Percentiles rank a stretch among this genome's conserved stretches.
phyloP scores from a whole-genome alignment of 2,113 vertebrate genomes.

The Sceloporus tristichus region DNA sequence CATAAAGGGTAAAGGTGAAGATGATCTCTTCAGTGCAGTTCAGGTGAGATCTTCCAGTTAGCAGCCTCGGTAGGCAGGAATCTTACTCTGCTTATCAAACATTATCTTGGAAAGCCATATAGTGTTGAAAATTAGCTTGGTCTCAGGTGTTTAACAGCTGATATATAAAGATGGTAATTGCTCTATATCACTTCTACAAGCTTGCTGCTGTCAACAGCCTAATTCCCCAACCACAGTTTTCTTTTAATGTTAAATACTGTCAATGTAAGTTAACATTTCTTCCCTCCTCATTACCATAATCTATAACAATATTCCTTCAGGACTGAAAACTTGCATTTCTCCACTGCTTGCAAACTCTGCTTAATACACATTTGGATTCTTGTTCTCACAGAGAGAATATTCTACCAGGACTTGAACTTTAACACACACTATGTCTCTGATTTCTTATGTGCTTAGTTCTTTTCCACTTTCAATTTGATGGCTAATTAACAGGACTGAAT shows the following conservation, averaged over 20 bases:
- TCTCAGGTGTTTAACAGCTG: conserved; percentile 28
- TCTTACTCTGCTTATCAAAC: not conserved
- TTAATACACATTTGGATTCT: not conserved
- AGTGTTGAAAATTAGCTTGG: not conserved
- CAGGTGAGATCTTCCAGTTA: not conserved
- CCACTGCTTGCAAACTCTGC: not conserved
- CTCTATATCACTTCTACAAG: conserved; percentile 19
- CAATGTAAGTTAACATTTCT: not conserved
- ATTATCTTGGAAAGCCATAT: not conserved
- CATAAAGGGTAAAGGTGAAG: no score
- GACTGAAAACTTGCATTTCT: not conserved
- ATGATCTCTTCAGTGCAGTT: not conserved
- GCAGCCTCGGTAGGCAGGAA: not conserved
- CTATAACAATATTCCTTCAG: not conserved
- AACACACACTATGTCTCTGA: not conserved
- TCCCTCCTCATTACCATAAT: conserved; percentile 21
- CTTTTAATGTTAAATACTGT: conserved; percentile 20
- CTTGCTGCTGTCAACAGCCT: conserved; percentile 3
- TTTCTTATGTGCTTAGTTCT: not conserved
- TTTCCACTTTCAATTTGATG: not conserved
- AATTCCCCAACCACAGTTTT: conserved; percentile 8
- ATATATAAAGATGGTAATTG: conserved; percentile 22
- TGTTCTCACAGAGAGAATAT: not conserved
- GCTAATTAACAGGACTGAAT: not conserved
- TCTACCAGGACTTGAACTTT: not conserved